Conservation (phyloP, 2,113 vertebrate species). For the Thermophis baileyi region DNA sequence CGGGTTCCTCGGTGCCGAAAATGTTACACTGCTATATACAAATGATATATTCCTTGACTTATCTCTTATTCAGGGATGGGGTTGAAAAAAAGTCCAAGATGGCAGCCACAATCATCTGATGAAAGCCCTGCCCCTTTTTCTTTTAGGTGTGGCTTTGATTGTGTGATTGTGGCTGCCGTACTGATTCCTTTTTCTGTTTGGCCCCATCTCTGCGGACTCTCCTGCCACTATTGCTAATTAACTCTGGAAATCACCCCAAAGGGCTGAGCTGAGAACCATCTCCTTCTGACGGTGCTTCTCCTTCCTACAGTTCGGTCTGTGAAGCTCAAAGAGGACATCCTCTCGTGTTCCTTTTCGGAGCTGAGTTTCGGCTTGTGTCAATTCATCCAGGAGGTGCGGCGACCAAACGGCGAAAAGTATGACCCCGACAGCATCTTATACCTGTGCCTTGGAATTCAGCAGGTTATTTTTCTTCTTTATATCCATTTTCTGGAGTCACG, state of each 20-base stretch:
- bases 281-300: not conserved
- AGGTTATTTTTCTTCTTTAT: conserved; percentile 69
- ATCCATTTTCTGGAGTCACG: no score
- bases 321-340: conserved; percentile 89
- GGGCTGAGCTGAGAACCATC: not conserved
- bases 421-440: conserved; percentile 93
- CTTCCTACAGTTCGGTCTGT: conserved; percentile 75
- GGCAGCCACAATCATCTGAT: not conserved
- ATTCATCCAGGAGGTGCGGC: conserved; percentile 88
- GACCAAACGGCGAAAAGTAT: conserved; percentile 89
- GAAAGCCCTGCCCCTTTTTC: not conserved
- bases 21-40: not conserved
- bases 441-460: conserved; percentile 98
- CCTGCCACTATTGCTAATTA: not conserved
- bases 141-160: not conserved
- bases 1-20: no score
- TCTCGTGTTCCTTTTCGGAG: conserved; percentile 89
- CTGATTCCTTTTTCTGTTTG: not conserved
- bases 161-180: not conserved
- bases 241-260: not conserved
- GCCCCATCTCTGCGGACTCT: not conserved
- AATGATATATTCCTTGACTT: not conserved
- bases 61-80: not conserved
- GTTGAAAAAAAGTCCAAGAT: not conserved
- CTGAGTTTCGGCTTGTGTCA: conserved; percentile 92